These are phyloP conservation scores for Drosophila simulans DNA, from an alignment of 1,140 invertebrate genomes.

Conservation along the genomic window DNA sequence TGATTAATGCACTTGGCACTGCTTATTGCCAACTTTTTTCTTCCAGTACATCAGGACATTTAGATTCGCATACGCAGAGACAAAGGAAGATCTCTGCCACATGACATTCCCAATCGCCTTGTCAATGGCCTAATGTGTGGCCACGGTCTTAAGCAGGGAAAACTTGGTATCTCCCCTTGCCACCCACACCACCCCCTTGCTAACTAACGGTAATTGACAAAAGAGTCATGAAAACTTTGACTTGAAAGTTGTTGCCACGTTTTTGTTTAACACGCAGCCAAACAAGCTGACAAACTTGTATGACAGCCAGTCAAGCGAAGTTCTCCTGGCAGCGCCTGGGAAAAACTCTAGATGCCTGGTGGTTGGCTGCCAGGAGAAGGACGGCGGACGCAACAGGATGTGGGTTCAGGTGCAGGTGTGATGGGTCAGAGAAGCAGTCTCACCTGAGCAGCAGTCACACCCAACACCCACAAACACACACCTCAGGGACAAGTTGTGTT, in stretches of 20 bases:
- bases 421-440: slow-evolving; percentile 32
- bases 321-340: slow-evolving; percentile 24
- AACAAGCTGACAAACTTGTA: slow-evolving; percentile 78
- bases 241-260: slow-evolving; percentile 77
- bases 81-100: slow-evolving; percentile 29
- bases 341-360: slow-evolving; percentile 6
- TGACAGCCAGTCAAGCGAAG: slow-evolving; percentile 61
- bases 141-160: slow-evolving; percentile 1
- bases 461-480: slow-evolving; percentile 11
- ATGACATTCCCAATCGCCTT: slow-evolving; percentile 66
- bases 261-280: slow-evolving; percentile 78
- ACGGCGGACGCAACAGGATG: slow-evolving; percentile 9
- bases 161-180: not conserved
- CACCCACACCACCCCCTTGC: slow-evolving; percentile 15
- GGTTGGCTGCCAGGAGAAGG: not conserved
- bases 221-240: slow-evolving; percentile 81
- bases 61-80: slow-evolving; percentile 8
- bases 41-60: not conserved
- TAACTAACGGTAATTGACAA: slow-evolving; percentile 80
- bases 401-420: slow-evolving; percentile 39
- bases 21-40: not conserved
- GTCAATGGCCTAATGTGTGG: slow-evolving; percentile 65
- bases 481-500: slow-evolving; percentile 54
- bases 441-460: slow-evolving; percentile 26
- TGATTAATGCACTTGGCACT: not conserved